Conservation (phyloP, 2,888 invertebrate genomes). For the Conchocele bisecta region DNA sequence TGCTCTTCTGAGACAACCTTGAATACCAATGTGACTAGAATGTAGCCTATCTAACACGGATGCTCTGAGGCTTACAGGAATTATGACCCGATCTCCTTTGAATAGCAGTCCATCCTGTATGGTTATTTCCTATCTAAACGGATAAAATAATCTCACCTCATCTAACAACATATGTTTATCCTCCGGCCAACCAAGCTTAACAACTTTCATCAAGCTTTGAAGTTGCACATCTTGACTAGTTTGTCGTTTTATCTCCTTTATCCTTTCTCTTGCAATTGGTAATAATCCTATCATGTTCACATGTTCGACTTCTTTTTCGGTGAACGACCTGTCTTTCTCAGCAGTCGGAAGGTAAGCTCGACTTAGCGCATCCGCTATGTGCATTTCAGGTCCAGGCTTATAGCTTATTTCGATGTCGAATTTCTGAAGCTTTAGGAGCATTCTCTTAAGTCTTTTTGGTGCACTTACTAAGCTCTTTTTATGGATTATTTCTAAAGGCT, state of each 20-base stretch:
- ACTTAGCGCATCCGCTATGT: too few relatives aligned
- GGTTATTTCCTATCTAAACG: conserved; percentile 47
- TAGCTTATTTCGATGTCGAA: too few relatives aligned
- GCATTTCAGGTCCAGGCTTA: too few relatives aligned
- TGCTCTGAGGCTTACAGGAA: conserved; percentile 19
- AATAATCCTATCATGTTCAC: too few relatives aligned
- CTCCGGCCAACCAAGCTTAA: conserved; percentile 49
- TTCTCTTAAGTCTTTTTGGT: conserved; percentile 57
- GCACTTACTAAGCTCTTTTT: conserved; percentile 45
- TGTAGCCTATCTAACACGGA: conserved; percentile 34
- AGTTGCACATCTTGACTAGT: conserved; percentile 40
- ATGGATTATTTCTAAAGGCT: conserved; percentile 47
- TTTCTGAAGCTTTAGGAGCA: conserved; percentile 55
- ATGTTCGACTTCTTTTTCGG: too few relatives aligned
- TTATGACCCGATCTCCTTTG: conserved; percentile 21
- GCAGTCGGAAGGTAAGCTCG: conserved; percentile 33
- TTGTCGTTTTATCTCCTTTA: too few relatives aligned
- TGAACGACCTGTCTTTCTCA: too few relatives aligned
- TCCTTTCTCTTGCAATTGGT: too few relatives aligned
- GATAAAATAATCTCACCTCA: conserved; percentile 40
- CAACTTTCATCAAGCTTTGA: conserved; percentile 11
- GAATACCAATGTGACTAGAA: conserved; percentile 25
- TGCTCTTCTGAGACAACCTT: conserved; percentile 29
- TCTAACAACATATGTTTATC: conserved; percentile 10
- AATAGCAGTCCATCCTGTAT: conserved; percentile 47